Evolutionary conservation across 1,140 invertebrate species (phyloP).

Genomic region (Neodiprion fabricii): DNA sequence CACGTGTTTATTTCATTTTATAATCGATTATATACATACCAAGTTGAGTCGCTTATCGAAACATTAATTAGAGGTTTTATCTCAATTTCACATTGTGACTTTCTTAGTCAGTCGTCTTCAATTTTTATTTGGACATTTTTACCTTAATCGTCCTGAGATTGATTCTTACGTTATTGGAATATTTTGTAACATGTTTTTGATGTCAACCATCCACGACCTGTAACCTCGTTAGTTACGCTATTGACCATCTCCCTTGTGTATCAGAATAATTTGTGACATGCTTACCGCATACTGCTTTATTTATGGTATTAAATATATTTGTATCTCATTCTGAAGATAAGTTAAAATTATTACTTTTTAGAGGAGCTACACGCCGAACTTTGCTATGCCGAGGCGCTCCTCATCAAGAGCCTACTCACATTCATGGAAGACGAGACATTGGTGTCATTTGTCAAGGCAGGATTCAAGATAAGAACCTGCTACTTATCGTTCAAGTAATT

Average conservation of each 20-base stretch:
- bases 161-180: too few species aligned
- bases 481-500: slow-evolving; percentile 92
- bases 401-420: slow-evolving; percentile 87
- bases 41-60: slow-evolving; percentile 3
- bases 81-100: too few species aligned
- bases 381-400: slow-evolving; percentile 89
- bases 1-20: neutral
- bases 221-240: too few species aligned
- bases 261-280: too few species aligned
- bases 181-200: too few species aligned
- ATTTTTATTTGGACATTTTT: too few species aligned
- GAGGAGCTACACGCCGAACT: slow-evolving; percentile 94
- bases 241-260: too few species aligned
- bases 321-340: neutral
- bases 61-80: too few species aligned
- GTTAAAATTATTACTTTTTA: slow-evolving; percentile 48
- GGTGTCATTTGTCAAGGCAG: slow-evolving; percentile 91
- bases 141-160: too few species aligned
- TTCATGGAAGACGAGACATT: slow-evolving; percentile 96
- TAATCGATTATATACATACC: neutral
- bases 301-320: neutral
- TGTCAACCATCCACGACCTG: too few species aligned
- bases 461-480: slow-evolving; percentile 90
- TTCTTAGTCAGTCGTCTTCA: too few species aligned
- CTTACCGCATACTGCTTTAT: too few species aligned